A percentile compares a stretch with the other conserved stretches of the same genome.
Conservation (phyloP, 53 echinoderm and acorn worm genomes). For the Mesocentrotus franciscanus region DNA sequence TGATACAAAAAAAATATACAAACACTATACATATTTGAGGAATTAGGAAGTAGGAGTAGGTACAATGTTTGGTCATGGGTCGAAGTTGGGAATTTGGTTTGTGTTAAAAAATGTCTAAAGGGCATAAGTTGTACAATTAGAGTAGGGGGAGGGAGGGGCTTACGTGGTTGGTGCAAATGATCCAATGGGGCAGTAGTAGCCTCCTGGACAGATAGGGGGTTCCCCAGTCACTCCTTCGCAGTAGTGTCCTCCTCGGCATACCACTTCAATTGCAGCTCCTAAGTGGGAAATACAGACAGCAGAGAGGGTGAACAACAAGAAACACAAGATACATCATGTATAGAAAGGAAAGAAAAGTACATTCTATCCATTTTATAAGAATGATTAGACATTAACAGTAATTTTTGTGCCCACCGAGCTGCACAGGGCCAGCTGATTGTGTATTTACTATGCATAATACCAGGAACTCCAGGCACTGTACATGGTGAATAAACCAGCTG, state of each 20-base stretch:
- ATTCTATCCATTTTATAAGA: background rate
- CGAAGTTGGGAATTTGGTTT: too few relatives aligned
- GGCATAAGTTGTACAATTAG: too few relatives aligned
- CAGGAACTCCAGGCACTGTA: too few relatives aligned
- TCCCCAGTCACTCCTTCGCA: slow-evolving; percentile 93
- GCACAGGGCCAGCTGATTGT: too few relatives aligned
- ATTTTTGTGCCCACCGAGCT: too few relatives aligned
- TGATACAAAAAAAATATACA: too few relatives aligned
- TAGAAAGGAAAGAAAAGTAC: background rate
- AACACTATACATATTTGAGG: too few relatives aligned
- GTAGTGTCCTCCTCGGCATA: slow-evolving; percentile 88
- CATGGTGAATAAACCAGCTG: too few relatives aligned
- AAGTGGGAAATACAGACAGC: background rate
- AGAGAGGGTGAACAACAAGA: background rate
- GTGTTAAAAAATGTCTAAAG: too few relatives aligned
- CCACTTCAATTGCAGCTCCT: slow-evolving; percentile 92
- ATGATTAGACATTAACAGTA: background rate
- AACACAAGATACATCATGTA: background rate
- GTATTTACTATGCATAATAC: too few relatives aligned
- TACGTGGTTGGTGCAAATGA: slow-evolving; percentile 83
- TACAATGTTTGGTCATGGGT: too few relatives aligned
- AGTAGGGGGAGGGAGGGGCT: background rate
- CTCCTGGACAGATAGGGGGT: slow-evolving; percentile 90
- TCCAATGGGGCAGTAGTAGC: slow-evolving; percentile 95
- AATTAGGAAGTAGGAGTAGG: too few relatives aligned